Evolutionary conservation across 2,888 invertebrate species (phyloP).

Genomic region (Campoplex capitator): DNA sequence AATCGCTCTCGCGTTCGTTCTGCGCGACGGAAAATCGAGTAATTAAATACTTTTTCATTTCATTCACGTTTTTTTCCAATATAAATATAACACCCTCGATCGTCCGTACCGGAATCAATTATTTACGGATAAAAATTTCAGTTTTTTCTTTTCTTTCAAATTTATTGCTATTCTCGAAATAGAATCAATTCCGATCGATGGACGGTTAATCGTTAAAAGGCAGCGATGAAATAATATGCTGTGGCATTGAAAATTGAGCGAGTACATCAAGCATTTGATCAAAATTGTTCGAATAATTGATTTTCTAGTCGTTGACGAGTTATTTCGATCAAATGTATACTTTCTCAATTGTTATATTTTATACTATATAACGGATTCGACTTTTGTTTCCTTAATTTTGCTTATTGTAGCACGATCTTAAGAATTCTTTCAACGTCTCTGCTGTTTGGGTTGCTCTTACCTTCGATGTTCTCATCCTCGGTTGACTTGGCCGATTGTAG

Average conservation of each 20-base stretch:
- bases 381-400: slow-evolving; percentile 48
- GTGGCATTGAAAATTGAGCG: slow-evolving; percentile 14
- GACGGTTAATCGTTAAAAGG: background rate
- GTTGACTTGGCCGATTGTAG: slow-evolving; percentile 84
- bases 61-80: background rate
- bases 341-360: slow-evolving; percentile 7
- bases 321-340: slow-evolving; percentile 1
- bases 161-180: background rate
- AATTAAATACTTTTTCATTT: background rate
- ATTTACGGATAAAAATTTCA: slow-evolving; percentile 11
- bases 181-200: slow-evolving; percentile 5
- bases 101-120: slow-evolving; percentile 53
- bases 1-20: background rate
- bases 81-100: slow-evolving; percentile 57
- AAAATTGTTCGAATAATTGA: background rate
- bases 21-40: background rate
- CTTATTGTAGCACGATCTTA: slow-evolving; percentile 75
- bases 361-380: slow-evolving; percentile 15
- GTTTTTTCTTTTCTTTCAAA: background rate
- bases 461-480: slow-evolving; percentile 84
- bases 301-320: too few species aligned
- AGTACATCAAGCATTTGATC: background rate
- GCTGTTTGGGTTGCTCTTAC: slow-evolving; percentile 78
- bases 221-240: slow-evolving; percentile 2
- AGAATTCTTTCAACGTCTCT: slow-evolving; percentile 72